Conservation (phyloP, 2,113 vertebrate genomes). For the Mormoops blainvillei region DNA sequence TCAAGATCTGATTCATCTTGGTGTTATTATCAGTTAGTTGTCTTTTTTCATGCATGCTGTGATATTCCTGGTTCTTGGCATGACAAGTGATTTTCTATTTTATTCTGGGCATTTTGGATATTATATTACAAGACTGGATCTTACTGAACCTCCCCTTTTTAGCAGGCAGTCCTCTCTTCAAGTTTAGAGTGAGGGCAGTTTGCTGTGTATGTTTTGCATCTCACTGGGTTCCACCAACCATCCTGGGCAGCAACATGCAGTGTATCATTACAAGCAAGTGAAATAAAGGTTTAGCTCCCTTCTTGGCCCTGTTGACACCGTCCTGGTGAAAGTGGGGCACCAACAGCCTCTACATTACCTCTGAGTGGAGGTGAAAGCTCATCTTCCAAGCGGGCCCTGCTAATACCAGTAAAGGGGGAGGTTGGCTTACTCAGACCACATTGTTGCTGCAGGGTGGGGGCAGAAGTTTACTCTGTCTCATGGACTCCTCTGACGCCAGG, state of each 20-base stretch:
- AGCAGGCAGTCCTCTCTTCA: neutral
- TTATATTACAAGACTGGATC: neutral
- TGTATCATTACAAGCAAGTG: neutral
- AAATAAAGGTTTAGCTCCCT: neutral
- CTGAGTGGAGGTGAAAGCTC: neutral
- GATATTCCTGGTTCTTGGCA: neutral
- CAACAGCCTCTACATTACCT: neutral
- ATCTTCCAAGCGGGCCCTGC: neutral
- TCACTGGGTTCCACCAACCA: neutral
- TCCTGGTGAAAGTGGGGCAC: neutral
- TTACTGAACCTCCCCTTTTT: neutral
- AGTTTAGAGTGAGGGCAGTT: neutral
- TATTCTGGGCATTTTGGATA: neutral
- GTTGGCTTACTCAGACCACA: neutral
- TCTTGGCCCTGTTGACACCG: neutral
- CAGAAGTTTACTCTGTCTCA: neutral
- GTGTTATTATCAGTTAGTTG: slow-evolving; percentile 4
- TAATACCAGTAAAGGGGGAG: neutral
- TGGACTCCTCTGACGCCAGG: neutral
- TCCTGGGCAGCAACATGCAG: neutral
- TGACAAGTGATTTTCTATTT: slow-evolving; percentile 13
- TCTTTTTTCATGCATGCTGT: neutral
- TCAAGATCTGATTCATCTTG: slow-evolving; percentile 29
- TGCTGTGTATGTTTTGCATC: neutral
- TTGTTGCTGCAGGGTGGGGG: neutral